Percentiles rank a stretch among this genome's conserved stretches.
phyloP scores from a whole-genome alignment of 2,113 vertebrate species.

The Pseudorectes ferrugineus region DNA sequence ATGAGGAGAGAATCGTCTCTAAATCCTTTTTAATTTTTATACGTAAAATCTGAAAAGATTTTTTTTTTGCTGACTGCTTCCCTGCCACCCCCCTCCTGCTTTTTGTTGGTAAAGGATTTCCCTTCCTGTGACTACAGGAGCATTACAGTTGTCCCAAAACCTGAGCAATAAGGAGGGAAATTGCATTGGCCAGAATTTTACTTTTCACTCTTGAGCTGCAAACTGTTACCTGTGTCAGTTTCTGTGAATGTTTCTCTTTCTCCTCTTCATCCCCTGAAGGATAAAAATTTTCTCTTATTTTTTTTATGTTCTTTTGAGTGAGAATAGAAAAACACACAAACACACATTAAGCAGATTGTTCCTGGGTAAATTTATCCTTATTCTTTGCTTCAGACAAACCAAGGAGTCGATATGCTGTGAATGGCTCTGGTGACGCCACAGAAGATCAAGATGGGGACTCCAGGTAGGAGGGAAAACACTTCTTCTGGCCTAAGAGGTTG shows the following conservation, averaged over 20 bases:
- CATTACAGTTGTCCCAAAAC: neutral
- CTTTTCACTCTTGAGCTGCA: neutral
- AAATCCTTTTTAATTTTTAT: neutral
- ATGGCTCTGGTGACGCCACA: slow-evolving; percentile 77
- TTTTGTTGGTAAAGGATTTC: neutral
- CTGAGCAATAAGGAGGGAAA: neutral
- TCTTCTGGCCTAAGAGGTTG: neutral
- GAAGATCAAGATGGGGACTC: slow-evolving; percentile 95
- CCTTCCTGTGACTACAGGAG: neutral
- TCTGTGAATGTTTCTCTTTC: neutral
- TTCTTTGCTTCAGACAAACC: slow-evolving; percentile 80
- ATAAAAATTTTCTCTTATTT: neutral
- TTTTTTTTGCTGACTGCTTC: neutral
- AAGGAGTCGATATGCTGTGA: slow-evolving; percentile 88
- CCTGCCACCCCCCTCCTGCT: rapidly evolving
- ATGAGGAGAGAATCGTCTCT: rapidly evolving
- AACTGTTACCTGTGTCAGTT: neutral
- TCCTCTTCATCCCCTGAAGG: neutral
- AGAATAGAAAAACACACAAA: neutral
- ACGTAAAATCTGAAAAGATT: neutral
- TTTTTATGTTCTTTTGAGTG: neutral
- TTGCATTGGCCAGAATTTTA: neutral
- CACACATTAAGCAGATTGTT: neutral
- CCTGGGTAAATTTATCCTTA: neutral
- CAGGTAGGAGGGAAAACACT: slow-evolving; percentile 75